Percentiles rank a stretch among this genome's conserved stretches.
phyloP scores from a whole-genome alignment of 2,797 vertebrate genomes.

The Neomorphus geoffroyi region DNA sequence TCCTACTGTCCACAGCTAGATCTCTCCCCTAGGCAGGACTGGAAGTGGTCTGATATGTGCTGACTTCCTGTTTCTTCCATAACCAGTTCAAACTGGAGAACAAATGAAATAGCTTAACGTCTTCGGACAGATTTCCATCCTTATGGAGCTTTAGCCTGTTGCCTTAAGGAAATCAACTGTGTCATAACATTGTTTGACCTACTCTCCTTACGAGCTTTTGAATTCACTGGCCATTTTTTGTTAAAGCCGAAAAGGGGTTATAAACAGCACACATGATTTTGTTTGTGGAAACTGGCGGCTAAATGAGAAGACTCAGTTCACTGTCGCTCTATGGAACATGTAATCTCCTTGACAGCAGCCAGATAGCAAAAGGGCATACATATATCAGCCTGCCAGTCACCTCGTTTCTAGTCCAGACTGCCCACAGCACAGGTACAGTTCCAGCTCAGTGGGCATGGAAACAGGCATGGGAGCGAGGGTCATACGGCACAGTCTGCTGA shows the following conservation, averaged over 20 bases:
- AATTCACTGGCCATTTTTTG: background rate
- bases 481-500: background rate
- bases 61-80: background rate
- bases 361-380: background rate
- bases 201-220: background rate
- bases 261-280: background rate
- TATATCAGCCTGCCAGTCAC: background rate
- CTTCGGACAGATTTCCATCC: background rate
- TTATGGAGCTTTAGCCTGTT: background rate
- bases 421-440: background rate
- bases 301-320: background rate
- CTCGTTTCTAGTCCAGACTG: background rate
- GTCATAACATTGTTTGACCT: background rate
- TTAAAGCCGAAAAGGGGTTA: background rate
- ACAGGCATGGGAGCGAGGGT: background rate
- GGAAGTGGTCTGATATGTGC: background rate
- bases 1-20: background rate
- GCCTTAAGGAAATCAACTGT: background rate
- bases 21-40: background rate
- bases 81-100: background rate
- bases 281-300: background rate
- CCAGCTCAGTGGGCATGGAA: background rate
- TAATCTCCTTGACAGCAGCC: background rate
- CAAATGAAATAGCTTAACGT: background rate
- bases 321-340: background rate